A percentile compares a stretch with the other conserved stretches of the same genome.
Conservation (phyloP, 2,113 vertebrate genomes). For the Azemiops feae region DNA sequence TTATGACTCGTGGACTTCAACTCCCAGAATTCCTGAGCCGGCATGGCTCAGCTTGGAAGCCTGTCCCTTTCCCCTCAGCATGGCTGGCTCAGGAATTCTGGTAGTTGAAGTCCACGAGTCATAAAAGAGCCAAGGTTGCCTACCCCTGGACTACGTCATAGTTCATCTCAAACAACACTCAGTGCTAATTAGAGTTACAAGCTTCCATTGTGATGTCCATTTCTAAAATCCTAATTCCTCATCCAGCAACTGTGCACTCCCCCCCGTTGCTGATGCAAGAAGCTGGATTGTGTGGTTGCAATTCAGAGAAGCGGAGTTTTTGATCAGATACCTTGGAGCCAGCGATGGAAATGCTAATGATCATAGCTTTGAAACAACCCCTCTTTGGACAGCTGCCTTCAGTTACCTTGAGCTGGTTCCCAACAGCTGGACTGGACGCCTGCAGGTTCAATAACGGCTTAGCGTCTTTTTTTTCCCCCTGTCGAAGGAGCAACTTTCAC, state of each 20-base stretch:
- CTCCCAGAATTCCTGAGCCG: too few species aligned
- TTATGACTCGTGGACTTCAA: too few species aligned
- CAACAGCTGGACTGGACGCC: not conserved
- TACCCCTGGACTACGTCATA: not conserved
- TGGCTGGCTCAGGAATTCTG: too few species aligned
- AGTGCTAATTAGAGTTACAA: not conserved
- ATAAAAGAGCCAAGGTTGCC: too few species aligned
- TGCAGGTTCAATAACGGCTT: slow-evolving; percentile 30
- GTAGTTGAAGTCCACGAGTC: too few species aligned
- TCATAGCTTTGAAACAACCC: not conserved
- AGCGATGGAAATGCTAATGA: not conserved
- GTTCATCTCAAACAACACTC: not conserved
- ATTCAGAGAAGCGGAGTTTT: not conserved
- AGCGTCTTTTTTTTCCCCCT: slow-evolving; percentile 44
- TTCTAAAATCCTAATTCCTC: not conserved
- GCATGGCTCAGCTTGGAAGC: too few species aligned
- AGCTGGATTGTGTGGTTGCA: not conserved
- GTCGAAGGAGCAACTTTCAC: slow-evolving; percentile 48
- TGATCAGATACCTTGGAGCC: not conserved
- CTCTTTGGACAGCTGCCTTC: not conserved
- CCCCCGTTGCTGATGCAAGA: too few species aligned
- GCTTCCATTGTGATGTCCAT: not conserved
- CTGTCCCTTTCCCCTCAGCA: too few species aligned
- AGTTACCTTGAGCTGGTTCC: not conserved
- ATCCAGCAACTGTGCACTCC: not conserved